These are phyloP conservation scores for Morinoia aosen DNA, from an alignment of 2,888 invertebrate species.

Conservation along the genomic window DNA sequence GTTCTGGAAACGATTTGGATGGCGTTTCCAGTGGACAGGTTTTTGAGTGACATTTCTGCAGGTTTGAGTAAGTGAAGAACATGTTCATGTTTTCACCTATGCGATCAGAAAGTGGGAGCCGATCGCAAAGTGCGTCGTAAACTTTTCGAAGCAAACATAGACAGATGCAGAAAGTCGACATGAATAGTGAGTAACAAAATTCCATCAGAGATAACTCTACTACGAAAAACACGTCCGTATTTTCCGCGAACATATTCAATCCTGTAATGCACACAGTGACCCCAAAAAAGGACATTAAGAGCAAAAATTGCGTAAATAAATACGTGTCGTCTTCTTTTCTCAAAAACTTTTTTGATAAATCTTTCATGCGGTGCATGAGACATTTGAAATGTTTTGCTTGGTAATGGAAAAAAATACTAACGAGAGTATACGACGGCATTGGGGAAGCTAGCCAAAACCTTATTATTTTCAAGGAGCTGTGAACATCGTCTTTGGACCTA, in stretches of 20 bases:
- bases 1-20: background rate
- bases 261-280: background rate
- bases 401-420: constrained; percentile 10
- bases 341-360: background rate
- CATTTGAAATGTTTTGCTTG: background rate
- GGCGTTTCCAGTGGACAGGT: background rate
- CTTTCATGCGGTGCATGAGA: background rate
- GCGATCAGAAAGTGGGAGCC: background rate
- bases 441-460: background rate
- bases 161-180: background rate
- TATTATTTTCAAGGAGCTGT: background rate
- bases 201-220: background rate
- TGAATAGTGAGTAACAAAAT: background rate
- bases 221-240: background rate
- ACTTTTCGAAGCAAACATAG: background rate
- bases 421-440: background rate
- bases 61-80: background rate
- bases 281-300: background rate
- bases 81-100: background rate
- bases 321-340: background rate
- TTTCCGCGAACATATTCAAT: background rate
- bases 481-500: background rate
- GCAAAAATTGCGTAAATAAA: background rate
- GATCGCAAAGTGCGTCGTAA: background rate
- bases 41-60: background rate